A percentile compares a stretch with the other conserved stretches of the same genome.
These are phyloP conservation scores for Calliopsis andreniformis DNA, from an alignment of 1,140 invertebrate genomes.

Conservation along the genomic window DNA sequence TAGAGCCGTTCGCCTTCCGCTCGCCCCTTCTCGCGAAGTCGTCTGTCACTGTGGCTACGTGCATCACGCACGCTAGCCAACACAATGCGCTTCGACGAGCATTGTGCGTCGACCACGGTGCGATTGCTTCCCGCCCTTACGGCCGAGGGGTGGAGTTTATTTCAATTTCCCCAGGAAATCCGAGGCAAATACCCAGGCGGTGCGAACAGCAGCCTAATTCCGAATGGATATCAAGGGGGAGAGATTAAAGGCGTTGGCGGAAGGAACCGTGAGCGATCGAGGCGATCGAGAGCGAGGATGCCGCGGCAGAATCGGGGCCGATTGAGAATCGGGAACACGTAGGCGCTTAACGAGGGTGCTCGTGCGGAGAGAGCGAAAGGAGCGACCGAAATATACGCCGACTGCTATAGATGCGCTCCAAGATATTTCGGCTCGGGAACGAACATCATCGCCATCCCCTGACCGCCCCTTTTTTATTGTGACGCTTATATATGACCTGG, in stretches of 20 bases:
- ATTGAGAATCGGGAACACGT: conserved; percentile 69
- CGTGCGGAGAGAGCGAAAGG: conserved; percentile 61
- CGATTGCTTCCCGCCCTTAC: too few relatives aligned
- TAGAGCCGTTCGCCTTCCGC: conserved; percentile 47
- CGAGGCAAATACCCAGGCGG: neutral
- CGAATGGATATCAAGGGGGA: neutral
- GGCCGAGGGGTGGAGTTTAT: neutral
- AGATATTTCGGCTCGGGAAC: conserved; percentile 45
- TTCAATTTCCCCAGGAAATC: conserved; percentile 18
- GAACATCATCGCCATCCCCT: conserved; percentile 13
- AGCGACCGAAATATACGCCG: conserved; percentile 44
- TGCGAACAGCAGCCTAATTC: conserved; percentile 9
- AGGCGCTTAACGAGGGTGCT: conserved; percentile 71
- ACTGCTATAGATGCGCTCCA: conserved; percentile 26
- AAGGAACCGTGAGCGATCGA: conserved; percentile 47
- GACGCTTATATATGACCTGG: neutral
- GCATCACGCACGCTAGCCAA: too few relatives aligned
- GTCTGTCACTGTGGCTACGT: neutral
- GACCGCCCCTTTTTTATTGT: conserved; percentile 24
- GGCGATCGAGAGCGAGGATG: conserved; percentile 56
- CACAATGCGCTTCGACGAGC: too few relatives aligned
- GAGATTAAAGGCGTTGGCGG: conserved; percentile 48
- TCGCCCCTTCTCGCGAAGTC: conserved; percentile 38
- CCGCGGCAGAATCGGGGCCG: conserved; percentile 50
- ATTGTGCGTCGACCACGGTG: too few relatives aligned